These are phyloP conservation scores for Sycophila texana DNA, from an alignment of 2,888 invertebrate species.

Conservation along the genomic window DNA sequence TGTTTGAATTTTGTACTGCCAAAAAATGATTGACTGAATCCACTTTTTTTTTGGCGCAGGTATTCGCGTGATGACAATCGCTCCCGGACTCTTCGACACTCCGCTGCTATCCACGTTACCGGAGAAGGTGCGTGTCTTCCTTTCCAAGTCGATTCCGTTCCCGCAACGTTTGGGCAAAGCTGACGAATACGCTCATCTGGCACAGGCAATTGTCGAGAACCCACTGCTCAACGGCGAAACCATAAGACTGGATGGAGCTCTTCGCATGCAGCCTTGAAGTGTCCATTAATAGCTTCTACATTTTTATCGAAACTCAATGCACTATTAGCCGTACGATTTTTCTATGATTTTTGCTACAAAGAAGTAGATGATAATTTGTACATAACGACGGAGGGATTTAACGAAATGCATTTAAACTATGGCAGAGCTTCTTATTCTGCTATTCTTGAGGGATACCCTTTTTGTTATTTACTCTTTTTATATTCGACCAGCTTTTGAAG, in stretches of 20 bases:
- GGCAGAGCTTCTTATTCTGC: neutral
- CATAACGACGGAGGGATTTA: slow-evolving; percentile 5
- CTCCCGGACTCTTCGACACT: slow-evolving; percentile 78
- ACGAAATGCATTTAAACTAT: slow-evolving; percentile 39
- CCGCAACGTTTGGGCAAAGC: slow-evolving; percentile 78
- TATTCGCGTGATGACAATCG: slow-evolving; percentile 69
- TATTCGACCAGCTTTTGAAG: neutral
- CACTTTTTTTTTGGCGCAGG: slow-evolving; percentile 29
- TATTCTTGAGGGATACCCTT: neutral
- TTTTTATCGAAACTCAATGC: slow-evolving; percentile 40
- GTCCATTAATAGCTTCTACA: neutral
- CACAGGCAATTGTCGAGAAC: slow-evolving; percentile 79
- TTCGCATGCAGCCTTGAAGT: slow-evolving; percentile 79
- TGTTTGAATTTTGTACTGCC: slow-evolving; percentile 8
- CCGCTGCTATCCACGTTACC: slow-evolving; percentile 77
- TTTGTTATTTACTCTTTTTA: slow-evolving; percentile 13
- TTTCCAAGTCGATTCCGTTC: slow-evolving; percentile 78
- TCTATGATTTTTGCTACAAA: slow-evolving; percentile 1
- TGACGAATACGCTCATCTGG: slow-evolving; percentile 78
- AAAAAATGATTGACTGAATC: neutral
- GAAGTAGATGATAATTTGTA: slow-evolving; percentile 12
- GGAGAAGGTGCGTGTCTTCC: slow-evolving; percentile 76
- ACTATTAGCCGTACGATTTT: slow-evolving; percentile 2
- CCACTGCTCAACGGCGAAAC: slow-evolving; percentile 80
- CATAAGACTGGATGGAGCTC: slow-evolving; percentile 79